Percentiles rank a stretch among this genome's conserved stretches.
These are phyloP conservation scores for Trichomalopsis sarcophagae DNA, from an alignment of 1,140 invertebrate species.

Conservation along the genomic window DNA sequence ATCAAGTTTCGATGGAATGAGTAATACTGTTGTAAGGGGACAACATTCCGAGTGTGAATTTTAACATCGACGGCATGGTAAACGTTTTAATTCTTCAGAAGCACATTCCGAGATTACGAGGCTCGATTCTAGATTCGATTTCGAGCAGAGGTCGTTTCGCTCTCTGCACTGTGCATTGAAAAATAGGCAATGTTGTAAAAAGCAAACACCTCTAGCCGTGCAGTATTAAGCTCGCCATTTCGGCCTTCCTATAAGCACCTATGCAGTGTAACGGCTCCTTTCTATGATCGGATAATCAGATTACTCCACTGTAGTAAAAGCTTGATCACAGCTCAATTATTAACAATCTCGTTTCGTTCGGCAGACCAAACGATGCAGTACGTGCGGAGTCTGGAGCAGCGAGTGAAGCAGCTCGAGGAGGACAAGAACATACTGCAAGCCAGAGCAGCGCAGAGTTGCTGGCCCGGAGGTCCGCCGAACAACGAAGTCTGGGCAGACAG, in stretches of 20 bases:
- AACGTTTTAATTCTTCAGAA: not conserved
- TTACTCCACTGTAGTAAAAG: too few relatives aligned
- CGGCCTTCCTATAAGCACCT: too few relatives aligned
- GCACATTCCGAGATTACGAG: not conserved
- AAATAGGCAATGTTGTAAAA: too few relatives aligned
- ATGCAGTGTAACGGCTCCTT: too few relatives aligned
- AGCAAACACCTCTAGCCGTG: too few relatives aligned
- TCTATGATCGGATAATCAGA: too few relatives aligned
- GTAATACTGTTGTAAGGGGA: not conserved
- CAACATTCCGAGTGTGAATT: not conserved
- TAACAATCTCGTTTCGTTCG: not conserved
- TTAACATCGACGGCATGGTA: not conserved
- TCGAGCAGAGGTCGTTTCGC: not conserved
- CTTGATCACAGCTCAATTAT: not conserved
- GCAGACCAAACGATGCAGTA: conserved; percentile 90
- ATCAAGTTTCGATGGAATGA: not conserved
- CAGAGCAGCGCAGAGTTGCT: conserved; percentile 70
- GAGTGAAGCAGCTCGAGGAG: conserved; percentile 89
- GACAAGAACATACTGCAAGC: conserved; percentile 79
- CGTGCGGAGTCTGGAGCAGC: conserved; percentile 88
- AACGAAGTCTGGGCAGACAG: conserved; percentile 69
- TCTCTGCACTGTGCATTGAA: too few relatives aligned
- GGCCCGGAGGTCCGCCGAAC: conserved; percentile 54
- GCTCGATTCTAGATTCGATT: not conserved
- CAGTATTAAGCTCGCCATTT: too few relatives aligned